phyloP scores from a whole-genome alignment of 2,888 invertebrate species.

The Deilephila elpenor region DNA sequence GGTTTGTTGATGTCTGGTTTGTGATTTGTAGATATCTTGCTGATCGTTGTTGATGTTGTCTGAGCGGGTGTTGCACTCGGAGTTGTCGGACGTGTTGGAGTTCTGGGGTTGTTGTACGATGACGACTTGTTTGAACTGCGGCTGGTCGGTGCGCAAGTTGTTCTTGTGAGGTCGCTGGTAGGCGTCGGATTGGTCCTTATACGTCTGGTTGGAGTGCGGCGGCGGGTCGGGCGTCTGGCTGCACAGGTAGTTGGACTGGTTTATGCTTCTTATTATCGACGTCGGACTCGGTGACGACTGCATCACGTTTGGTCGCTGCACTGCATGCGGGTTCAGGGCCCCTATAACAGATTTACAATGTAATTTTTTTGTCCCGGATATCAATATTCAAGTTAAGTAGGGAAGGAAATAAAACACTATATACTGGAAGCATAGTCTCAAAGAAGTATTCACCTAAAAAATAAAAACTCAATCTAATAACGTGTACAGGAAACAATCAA shows the following conservation, averaged over 20 bases:
- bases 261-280: slow-evolving; percentile 76
- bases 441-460: slow-evolving; percentile 7
- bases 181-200: slow-evolving; percentile 42
- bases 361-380: not conserved
- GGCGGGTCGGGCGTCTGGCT: slow-evolving; percentile 58
- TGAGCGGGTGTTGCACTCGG: slow-evolving; percentile 34
- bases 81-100: slow-evolving; percentile 39
- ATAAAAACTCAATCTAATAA: slow-evolving; percentile 1
- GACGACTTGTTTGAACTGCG: slow-evolving; percentile 65
- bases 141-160: slow-evolving; percentile 41
- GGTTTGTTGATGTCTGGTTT: slow-evolving; percentile 37
- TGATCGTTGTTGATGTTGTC: slow-evolving; percentile 49
- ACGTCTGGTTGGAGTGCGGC: slow-evolving; percentile 38
- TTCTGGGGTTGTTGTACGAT: slow-evolving; percentile 58
- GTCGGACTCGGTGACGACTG: slow-evolving; percentile 80
- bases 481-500: not conserved
- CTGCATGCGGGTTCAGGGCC: slow-evolving; percentile 59
- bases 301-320: slow-evolving; percentile 67
- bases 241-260: slow-evolving; percentile 78
- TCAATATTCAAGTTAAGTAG: not conserved
- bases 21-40: slow-evolving; percentile 47
- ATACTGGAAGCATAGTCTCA: not conserved
- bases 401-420: slow-evolving; percentile 4
- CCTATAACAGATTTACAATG: slow-evolving; percentile 45
- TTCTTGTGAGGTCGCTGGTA: slow-evolving; percentile 56